These are phyloP conservation scores for Stichopus chloronotus DNA, from an alignment of 35 echinoderm and acorn worm genomes.

Conservation along the genomic window DNA sequence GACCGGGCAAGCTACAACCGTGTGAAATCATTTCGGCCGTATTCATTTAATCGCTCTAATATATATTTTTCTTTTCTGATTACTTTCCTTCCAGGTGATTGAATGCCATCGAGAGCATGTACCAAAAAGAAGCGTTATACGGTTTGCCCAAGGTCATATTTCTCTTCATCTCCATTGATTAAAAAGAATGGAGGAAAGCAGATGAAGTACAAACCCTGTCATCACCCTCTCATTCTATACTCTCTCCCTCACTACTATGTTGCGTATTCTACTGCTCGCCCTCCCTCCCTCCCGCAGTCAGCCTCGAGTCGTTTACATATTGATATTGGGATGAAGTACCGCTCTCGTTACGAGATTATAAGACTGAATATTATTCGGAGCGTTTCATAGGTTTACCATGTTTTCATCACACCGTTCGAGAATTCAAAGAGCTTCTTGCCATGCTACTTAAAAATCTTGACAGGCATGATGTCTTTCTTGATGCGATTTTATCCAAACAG, in stretches of 20 bases:
- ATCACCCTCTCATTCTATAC: conserved; percentile 28
- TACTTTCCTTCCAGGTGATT: neutral
- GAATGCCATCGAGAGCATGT: neutral
- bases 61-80: neutral
- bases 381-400: conserved; percentile 7
- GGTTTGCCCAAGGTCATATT: neutral
- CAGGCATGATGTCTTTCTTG: conserved; percentile 1
- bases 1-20: no score
- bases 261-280: neutral
- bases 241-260: neutral
- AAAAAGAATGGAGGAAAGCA: neutral
- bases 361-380: conserved; percentile 11
- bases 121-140: neutral
- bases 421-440: conserved; percentile 14
- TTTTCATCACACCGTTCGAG: neutral
- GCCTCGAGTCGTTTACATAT: neutral
- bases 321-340: conserved; percentile 21
- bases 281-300: neutral
- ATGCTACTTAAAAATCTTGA: conserved; percentile 7
- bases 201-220: conserved; percentile 27
- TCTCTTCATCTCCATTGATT: neutral
- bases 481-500: conserved; percentile 41
- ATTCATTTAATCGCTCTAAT: no score
- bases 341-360: conserved; percentile 20
- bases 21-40: no score